Base-by-base conservation (phyloP, 2,113 vertebrate species). In the Carassius carassius region DNA sequence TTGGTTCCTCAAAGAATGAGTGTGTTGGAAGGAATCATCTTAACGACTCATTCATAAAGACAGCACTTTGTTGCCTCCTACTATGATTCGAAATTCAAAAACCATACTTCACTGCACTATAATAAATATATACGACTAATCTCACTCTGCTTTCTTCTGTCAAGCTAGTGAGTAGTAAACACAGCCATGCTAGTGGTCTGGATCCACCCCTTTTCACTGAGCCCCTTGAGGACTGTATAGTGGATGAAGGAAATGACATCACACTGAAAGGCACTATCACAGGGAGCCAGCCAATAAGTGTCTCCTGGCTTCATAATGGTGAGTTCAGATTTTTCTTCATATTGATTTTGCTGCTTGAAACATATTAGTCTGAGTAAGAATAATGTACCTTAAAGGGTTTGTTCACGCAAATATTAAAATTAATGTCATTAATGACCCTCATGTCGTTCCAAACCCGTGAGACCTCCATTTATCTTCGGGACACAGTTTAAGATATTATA, bases 241-340 rank as follows among this genome's bases (percentile, higher is more conserved):
- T 92, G 60, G 91, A 94, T 9, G 93, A 93, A 87, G 93, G 93
- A 81, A 13, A 63, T 41, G 89, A 93, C 87, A 87, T 95, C 86
- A 89, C 29, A 0, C 84, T 95, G 13, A 75, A 78, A 6, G 94
- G 91, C 0, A 77, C 85, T 69, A 74, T 94, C 72, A 70, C 85
- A 1, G 94, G 94, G 41, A 89, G 86, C 83, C 89, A 87, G 83
- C 93, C 94, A 0, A 87, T 94, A 75, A 90, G 58, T 51, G 88
- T 92, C 70, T 90, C 86, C 1, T 94, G 94, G 94, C 54, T 94
- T 75, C 94, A 95, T 86, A 95, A 94, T 86, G 94, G 94, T 94
- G 85, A 92, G 93, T 63, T 75, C 9, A 63, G 51, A 78, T 75
- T 47, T 47, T 44, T 74, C 14, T 32, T 54, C 19, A 17, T 19